Evolutionary conservation across 2,888 invertebrate species (phyloP).

Genomic region (Erebia epiphron): DNA sequence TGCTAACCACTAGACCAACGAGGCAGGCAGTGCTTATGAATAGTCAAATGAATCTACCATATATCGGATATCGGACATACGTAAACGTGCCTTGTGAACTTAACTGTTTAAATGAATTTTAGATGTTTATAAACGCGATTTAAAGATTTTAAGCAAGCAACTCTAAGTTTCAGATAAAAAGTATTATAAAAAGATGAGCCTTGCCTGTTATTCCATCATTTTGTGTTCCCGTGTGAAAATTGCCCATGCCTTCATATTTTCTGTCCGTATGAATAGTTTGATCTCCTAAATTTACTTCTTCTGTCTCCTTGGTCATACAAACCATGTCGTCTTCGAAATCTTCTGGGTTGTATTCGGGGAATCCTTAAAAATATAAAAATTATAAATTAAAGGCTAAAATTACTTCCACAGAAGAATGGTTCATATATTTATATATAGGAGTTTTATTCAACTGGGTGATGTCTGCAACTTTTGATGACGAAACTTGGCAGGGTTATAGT

Average conservation of each 20-base stretch:
- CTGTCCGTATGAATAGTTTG: constrained; percentile 48
- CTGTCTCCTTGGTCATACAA: constrained; percentile 31
- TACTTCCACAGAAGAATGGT: background rate
- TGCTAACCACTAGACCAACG: too few species aligned
- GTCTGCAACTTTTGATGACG: too few species aligned
- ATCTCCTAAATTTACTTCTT: constrained; percentile 60
- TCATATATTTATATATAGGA: too few species aligned
- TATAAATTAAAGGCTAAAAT: background rate
- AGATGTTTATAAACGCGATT: too few species aligned
- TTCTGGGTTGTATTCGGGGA: constrained; percentile 78
- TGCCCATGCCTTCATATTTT: constrained; percentile 76
- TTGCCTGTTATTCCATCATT: constrained; percentile 87
- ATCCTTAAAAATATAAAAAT: constrained; percentile 48
- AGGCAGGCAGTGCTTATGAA: too few species aligned
- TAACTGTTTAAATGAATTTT: background rate
- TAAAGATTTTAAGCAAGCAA: background rate
- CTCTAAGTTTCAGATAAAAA: too few species aligned
- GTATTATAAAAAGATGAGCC: background rate
- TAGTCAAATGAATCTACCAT: too few species aligned
- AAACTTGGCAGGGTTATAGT: too few species aligned
- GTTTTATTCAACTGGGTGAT: too few species aligned
- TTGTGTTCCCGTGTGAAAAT: constrained; percentile 83
- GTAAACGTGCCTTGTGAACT: too few species aligned
- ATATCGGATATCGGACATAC: too few species aligned
- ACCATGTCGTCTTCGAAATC: constrained; percentile 70